Evolutionary conservation across 2,113 vertebrate species (phyloP), one percentile per base, ranked within the genome.

Genomic region (Eleginops maclovinus): DNA sequence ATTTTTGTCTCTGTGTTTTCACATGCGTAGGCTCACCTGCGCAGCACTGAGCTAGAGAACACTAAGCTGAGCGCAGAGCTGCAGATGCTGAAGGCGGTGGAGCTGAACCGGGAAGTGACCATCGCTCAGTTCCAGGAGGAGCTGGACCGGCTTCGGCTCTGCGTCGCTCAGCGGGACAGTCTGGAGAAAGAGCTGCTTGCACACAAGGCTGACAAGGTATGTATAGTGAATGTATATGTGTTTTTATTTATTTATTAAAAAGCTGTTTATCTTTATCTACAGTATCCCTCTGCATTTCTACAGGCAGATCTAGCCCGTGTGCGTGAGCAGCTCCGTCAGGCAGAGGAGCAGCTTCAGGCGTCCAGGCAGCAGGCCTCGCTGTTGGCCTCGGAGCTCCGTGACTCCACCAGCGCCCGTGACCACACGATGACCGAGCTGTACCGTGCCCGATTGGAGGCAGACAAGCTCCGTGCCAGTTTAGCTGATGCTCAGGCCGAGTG

Each of bases 1-100:
- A 31, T 4, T 31, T 3, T 21, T 4, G 51, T 22, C 2, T 72
- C 22, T 53, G 12, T 58, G 41, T 40, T 15, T 1, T 26, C 22
- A 9, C 53, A 2, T 44, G 60, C 28, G 28, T 2, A 99, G 97
- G 95, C 96, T 75, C 97, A 99, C 75, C 94, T 98, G 93, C 97
- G 98, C 89, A 99, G 97, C 91, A 97, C 96, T 14, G 98, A 99
- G 92, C 95, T 99, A 91, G 97, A 99, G 92, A 99, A 98, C 93
- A 97, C 95, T 40, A 98, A 97, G 90, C 95, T 99, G 83, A 94
- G 96, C 61, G 97, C 97, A 50, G 97, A 99, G 91, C 95, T 99
- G 72, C 96, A 99, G 93, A 97, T 94, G 93, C 90, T 99, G 89
- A 98, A 98, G 91, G 97, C 96, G 22, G 94, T 96, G 92, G 96